A percentile compares a stretch with the other conserved stretches of the same genome.
These are phyloP conservation scores for Poeciliopsis paucimaculata DNA, from an alignment of 2,797 vertebrate genomes.

Conservation along the genomic window DNA sequence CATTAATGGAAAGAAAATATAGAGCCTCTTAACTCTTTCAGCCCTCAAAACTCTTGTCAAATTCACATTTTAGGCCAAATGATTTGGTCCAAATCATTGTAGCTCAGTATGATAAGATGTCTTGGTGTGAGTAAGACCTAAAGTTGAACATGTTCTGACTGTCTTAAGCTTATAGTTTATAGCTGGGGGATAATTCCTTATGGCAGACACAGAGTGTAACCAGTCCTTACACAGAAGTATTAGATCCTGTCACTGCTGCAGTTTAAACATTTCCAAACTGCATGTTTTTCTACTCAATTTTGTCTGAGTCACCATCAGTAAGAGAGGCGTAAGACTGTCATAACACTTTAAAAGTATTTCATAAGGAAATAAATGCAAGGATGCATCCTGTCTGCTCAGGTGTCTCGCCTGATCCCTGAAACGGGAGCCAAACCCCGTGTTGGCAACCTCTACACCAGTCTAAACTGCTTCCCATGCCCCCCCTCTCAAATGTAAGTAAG, in stretches of 20 bases:
- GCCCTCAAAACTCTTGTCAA: background rate
- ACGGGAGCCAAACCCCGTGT: background rate
- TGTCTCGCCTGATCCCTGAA: constrained; percentile 2
- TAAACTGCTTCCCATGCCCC: background rate
- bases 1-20: background rate
- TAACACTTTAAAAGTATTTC: constrained; percentile 1
- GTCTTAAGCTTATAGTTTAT: background rate
- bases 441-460: background rate
- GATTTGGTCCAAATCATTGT: background rate
- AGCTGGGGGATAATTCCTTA: background rate
- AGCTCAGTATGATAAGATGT: background rate
- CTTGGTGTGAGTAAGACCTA: background rate
- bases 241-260: background rate
- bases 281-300: background rate
- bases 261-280: background rate
- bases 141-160: background rate
- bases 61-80: background rate
- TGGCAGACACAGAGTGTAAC: background rate
- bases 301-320: background rate
- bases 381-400: background rate
- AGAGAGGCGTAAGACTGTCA: background rate
- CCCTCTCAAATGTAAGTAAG: background rate
- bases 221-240: background rate
- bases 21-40: background rate
- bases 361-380: background rate